phyloP scores from a whole-genome alignment of 37 sponge, comb jelly and placozoan genomes.

The Lycopodina hypogea region DNA sequence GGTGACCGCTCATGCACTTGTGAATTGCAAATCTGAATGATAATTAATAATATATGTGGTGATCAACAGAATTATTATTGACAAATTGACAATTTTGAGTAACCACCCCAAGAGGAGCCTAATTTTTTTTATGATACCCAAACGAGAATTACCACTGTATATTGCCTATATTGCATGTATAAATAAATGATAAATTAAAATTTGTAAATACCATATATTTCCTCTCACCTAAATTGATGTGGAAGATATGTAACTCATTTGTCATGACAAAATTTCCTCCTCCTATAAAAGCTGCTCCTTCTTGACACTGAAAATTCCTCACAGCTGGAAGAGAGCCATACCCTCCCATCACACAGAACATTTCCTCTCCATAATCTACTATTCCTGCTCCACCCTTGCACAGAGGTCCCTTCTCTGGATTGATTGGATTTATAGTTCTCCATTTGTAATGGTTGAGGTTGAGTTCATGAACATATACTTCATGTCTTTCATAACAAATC shows the following conservation, averaged over 20 bases:
- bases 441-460: constrained; percentile 18
- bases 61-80: too few species aligned
- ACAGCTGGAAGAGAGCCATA: constrained; percentile 30
- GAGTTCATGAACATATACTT: constrained; percentile 22
- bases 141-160: too few species aligned
- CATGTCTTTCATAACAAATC: neutral
- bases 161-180: too few species aligned
- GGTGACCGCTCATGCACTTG: too few species aligned
- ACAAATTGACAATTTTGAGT: too few species aligned
- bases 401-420: constrained; percentile 27
- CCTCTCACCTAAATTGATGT: constrained; percentile 4
- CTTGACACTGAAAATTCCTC: neutral
- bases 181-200: too few species aligned
- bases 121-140: too few species aligned
- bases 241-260: constrained; percentile 63
- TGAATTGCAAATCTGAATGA: too few species aligned
- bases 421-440: constrained; percentile 1
- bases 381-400: constrained; percentile 48
- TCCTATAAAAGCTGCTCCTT: too few species aligned
- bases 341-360: constrained; percentile 62
- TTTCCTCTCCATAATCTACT: constrained; percentile 35
- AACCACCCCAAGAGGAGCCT: too few species aligned
- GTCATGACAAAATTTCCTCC: constrained; percentile 34
- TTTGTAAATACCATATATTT: too few species aligned
- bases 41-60: too few species aligned